Conservation (phyloP, 1,140 invertebrate genomes). For the Pogonomyrmex californicus region DNA sequence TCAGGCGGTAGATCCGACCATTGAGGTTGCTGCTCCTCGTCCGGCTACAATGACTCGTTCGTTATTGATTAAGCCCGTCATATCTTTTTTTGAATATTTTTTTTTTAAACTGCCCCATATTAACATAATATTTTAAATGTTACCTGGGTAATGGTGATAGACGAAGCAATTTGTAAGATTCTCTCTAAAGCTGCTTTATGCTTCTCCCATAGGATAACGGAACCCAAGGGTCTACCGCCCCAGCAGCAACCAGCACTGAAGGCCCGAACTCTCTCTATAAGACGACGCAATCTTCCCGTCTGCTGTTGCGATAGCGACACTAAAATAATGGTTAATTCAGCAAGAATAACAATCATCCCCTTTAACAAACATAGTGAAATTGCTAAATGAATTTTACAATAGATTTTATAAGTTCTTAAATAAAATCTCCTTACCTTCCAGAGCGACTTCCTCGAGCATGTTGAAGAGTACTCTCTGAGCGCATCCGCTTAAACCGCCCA, state of each 20-base stretch:
- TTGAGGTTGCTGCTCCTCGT: constrained; percentile 93
- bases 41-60: constrained; percentile 89
- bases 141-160: constrained; percentile 93
- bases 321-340: constrained; percentile 76
- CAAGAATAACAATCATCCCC: not conserved
- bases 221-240: constrained; percentile 94
- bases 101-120: not conserved
- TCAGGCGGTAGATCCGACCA: constrained; percentile 97
- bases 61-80: constrained; percentile 14
- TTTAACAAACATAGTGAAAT: not conserved
- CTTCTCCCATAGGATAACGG: constrained; percentile 95
- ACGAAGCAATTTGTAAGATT: constrained; percentile 93
- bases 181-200: constrained; percentile 94
- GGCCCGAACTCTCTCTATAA: constrained; percentile 92
- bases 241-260: constrained; percentile 91
- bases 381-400: constrained; percentile 1
- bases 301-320: constrained; percentile 96
- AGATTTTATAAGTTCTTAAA: not conserved
- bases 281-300: constrained; percentile 92
- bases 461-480: constrained; percentile 97
- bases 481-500: constrained; percentile 94
- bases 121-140: constrained; percentile 1
- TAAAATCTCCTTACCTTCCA: constrained; percentile 90
- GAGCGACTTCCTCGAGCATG: constrained; percentile 97
- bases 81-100: not conserved